Base-by-base conservation (phyloP, 2,797 vertebrate species). In the Propithecus deckenii region DNA sequence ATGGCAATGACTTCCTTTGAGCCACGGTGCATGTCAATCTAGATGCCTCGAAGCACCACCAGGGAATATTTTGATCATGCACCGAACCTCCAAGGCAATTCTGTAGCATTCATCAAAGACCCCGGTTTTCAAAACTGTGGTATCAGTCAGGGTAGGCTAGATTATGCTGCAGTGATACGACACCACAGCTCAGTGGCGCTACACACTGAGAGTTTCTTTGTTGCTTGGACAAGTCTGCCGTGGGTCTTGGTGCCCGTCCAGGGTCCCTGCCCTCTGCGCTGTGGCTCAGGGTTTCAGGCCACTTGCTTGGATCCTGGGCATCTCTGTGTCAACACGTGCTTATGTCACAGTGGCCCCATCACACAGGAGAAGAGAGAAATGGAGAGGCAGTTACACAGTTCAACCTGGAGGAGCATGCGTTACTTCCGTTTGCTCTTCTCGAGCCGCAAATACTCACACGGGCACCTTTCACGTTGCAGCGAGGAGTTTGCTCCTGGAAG, bases 251-350 rank as follows among this genome's bases (percentile, higher is more conserved):
- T 18, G 14, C 8, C 46, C 38, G 5, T 63, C 17, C 5, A 41
- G 71, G 35, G 10, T 5, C 2, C 11, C 8, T n/a, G 9, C 12
- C 22, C 10, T 74, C 11, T 6, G 0, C 5, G n/a, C 25, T 63
- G 32, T n/a, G 25, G 35, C 25, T 74, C 18, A 38, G 23, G 52
- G 35, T 67, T 38, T 38, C 67, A 28, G 78, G 14, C 55, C 48
- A 2, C 30, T 41, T 28, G 8, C 11, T 69, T 55, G 35, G 61
- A 30, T 25, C 1, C 0, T 8, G 71, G 13, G 46, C 17, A n/a
- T 35, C 57, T 76, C 57, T 20, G 1, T 65, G 23, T 38, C 5
- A 14, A 41, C 9, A 20, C 0, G 15, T 0, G 1, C 6, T 28
- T 14, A 22, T 52, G 9, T 7, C 32, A 12, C 13, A 32, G 32